Evolutionary conservation across 2,113 vertebrate species (phyloP).

Genomic region (Actinemys pallida): DNA sequence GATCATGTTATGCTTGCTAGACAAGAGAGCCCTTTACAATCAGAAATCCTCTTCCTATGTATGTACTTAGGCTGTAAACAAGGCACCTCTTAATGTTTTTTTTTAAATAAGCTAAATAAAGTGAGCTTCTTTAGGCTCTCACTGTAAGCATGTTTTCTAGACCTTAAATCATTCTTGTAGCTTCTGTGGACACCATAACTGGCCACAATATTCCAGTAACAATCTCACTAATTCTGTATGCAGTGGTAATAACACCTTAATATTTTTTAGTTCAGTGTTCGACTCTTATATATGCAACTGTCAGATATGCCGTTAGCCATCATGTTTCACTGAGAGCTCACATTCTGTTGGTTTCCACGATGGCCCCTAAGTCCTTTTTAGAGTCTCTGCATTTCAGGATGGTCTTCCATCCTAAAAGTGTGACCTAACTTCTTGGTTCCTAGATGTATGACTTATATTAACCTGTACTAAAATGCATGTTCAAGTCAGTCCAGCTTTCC

Average conservation of each 20-base stretch:
- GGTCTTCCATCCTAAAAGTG: background rate
- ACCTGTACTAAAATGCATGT: background rate
- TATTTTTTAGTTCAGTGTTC: conserved; percentile 15
- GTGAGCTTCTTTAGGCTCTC: background rate
- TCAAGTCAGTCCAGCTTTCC: background rate
- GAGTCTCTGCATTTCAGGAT: background rate
- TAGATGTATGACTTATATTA: background rate
- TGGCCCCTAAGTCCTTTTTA: background rate
- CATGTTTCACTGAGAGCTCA: background rate
- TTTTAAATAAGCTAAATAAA: background rate
- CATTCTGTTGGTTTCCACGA: background rate
- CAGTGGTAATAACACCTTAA: background rate
- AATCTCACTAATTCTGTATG: background rate
- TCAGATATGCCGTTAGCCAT: background rate
- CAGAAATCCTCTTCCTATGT: background rate
- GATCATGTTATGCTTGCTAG: background rate
- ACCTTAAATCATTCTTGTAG: background rate
- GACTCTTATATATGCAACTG: background rate
- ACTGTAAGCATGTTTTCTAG: background rate
- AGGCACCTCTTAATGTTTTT: background rate
- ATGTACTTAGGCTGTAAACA: background rate
- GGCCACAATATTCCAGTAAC: background rate
- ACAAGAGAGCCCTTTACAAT: background rate
- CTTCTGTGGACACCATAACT: background rate
- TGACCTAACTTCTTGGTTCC: background rate